Evolutionary conservation across 1,140 invertebrate species (phyloP).

Genomic region (Panagrolaimus sp.): DNA sequence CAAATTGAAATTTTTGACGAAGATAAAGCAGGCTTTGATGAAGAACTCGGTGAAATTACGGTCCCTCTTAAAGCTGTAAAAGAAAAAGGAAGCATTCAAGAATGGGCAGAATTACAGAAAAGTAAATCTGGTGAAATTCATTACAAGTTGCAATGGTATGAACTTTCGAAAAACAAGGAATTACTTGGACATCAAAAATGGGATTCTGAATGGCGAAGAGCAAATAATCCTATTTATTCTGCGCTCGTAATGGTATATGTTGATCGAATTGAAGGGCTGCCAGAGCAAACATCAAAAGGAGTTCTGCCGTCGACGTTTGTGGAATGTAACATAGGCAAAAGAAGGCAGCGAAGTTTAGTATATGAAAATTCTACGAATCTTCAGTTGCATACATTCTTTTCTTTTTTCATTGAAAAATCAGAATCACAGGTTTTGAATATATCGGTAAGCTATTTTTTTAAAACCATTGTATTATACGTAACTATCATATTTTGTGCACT

Average conservation of each 20-base stretch:
- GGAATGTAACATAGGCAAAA: conserved; percentile 48
- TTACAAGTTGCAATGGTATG: conserved; percentile 48
- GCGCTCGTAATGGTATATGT: conserved; percentile 55
- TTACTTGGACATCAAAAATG: conserved; percentile 11
- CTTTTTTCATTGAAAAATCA: conserved; percentile 44
- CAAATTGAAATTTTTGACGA: conserved; percentile 55
- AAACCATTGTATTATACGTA: too few species aligned
- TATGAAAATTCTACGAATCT: conserved; percentile 51
- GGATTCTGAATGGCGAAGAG: conserved; percentile 45
- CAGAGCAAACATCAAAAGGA: conserved; percentile 42
- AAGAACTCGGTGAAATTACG: conserved; percentile 51
- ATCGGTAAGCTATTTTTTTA: conserved; percentile 26
- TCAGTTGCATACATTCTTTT: conserved; percentile 29
- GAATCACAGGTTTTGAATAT: conserved; percentile 51
- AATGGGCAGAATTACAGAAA: conserved; percentile 56
- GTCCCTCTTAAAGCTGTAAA: conserved; percentile 34
- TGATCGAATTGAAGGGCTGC: conserved; percentile 48
- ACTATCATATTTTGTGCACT: too few species aligned
- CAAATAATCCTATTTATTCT: conserved; percentile 53
- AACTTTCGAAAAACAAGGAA: conserved; percentile 31
- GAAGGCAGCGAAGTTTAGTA: conserved; percentile 47
- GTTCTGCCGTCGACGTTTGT: conserved; percentile 55
- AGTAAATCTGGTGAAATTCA: conserved; percentile 57
- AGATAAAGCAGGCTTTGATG: conserved; percentile 48
- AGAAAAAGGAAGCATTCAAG: conserved; percentile 7